Evolutionary conservation across 2,888 invertebrate genomes (phyloP), one percentile per base, ranked within the genome.

Genomic region (Zygaena filipendulae): DNA sequence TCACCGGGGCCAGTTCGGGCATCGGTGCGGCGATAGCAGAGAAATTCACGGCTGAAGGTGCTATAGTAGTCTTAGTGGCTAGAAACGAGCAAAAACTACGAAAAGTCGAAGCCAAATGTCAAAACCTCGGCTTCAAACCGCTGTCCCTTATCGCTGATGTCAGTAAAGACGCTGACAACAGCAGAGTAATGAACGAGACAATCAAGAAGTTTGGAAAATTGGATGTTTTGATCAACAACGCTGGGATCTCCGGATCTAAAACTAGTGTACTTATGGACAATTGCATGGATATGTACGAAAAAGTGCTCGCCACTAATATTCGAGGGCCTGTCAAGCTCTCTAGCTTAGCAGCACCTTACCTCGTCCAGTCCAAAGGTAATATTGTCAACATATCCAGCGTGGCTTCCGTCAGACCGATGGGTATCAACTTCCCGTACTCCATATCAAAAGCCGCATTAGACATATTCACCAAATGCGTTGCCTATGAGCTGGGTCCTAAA

Each of bases 391-490:
- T 71, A 16, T 71, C 72, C 2, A 69, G 71, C 36, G 43, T 68
- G 16, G 30, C 63, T 3, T 56, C 67, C 7, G 49, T 39, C 2
- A 56, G 52, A 29, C 56, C 70, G 0, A 25, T 61, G 11, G 46
- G 59, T 1, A 30, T 47, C 8, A 52, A 64, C 52, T 48, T 52
- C 11, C 52, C 66, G 0, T 72, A 74, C 36, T 66, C 63, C 36
- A 67, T 93, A 39, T 92, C 92, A 52, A 84, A 92, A 4, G 87
- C 87, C 7, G 87, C 91, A 0, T 95, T 95, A 54, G 86, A 96
- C 67, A 93, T 94, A 52, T 85, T 97, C 39, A 96, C 95, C 0
- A 82, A 87, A 48, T 92, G 92, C 53, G 77, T 86, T 8, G 93
- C 95, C 5, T 61, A 95, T 27, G 94, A 90, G 47, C 60, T 90